Evolutionary conservation across 2,888 invertebrate species (phyloP), one percentile per base, ranked within the genome.

Genomic region (Teleiodes luculella): DNA sequence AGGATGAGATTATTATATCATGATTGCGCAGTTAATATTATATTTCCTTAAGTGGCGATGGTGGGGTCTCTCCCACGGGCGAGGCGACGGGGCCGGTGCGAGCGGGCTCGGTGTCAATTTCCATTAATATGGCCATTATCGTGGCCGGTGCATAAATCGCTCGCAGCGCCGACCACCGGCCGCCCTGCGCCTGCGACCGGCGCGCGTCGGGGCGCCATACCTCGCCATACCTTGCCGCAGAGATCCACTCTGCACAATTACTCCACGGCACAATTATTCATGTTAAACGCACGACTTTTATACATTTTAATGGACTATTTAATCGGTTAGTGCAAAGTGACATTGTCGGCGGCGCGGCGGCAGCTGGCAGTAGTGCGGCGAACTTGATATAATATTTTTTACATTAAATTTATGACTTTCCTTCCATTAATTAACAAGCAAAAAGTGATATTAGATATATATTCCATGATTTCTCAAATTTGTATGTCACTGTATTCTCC

Each of bases 101-200:
- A 62, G 65, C 72, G 68, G n/a, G 72, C 62, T 63, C 70, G 78
- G 85, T 85, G 86, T 87, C 84, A 83, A 82, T 85, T 85, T 85
- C 81, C 85, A 85, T 84, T 85, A 83, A 85, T 83, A 76, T 63
- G 79, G 68, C 80, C 72, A 86, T 86, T 84, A 86, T 74, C 72
- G 72, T 72, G 69, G 72, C 66, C 66, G 74, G 70, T 76, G 79
- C 77, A 83, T 86, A 85, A 86, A 85, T 85, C 80, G 79, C 75
- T 79, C 65, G 74, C 63, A 70, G 75, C 68, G 59, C 58, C 78
- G 80, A 80, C 80, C 83, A 78, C 78, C 77, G 64, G 67, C 68
- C 67, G 67, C 13, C 57, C 59, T 56, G 51, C 47, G 33, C 49
- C 31, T 10, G 45, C 33, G 45, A n/a, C 39, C 14, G 39, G 7